phyloP scores from a whole-genome alignment of 2,797 vertebrate genomes.

The Lacerta agilis region DNA sequence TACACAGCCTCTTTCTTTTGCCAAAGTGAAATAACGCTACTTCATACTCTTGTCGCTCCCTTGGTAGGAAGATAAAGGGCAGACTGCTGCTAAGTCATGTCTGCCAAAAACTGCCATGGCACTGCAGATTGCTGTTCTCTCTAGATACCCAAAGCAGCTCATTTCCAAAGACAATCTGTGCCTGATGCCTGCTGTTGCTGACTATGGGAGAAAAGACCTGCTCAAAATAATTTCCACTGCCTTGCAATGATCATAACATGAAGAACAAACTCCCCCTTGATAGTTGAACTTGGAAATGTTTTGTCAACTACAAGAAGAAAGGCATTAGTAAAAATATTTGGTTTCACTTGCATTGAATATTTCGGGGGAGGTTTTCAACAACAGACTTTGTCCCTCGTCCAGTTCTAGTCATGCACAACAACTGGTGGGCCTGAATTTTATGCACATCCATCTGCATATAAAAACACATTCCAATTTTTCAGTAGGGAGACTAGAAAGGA shows the following conservation, averaged over 20 bases:
- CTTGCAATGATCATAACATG: conserved; percentile 15
- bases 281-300: neutral
- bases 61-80: conserved; percentile 43
- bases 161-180: conserved; percentile 49
- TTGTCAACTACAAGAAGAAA: conserved; percentile 5
- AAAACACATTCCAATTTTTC: neutral
- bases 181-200: conserved; percentile 44
- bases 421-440: neutral
- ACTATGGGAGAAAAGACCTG: conserved; percentile 23
- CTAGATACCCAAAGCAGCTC: conserved; percentile 57
- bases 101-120: conserved; percentile 47
- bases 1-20: neutral
- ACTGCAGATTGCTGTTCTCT: conserved; percentile 61
- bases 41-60: conserved; percentile 48
- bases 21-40: conserved; percentile 39
- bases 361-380: neutral
- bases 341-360: neutral
- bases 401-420: neutral
- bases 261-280: conserved; percentile 13
- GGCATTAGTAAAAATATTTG: conserved; percentile 3
- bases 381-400: neutral
- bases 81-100: conserved; percentile 45
- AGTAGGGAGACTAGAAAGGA: too few relatives aligned
- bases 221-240: neutral
- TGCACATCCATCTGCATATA: neutral